Conservation (phyloP, 2,113 vertebrate genomes). For the Piprites chloris region DNA sequence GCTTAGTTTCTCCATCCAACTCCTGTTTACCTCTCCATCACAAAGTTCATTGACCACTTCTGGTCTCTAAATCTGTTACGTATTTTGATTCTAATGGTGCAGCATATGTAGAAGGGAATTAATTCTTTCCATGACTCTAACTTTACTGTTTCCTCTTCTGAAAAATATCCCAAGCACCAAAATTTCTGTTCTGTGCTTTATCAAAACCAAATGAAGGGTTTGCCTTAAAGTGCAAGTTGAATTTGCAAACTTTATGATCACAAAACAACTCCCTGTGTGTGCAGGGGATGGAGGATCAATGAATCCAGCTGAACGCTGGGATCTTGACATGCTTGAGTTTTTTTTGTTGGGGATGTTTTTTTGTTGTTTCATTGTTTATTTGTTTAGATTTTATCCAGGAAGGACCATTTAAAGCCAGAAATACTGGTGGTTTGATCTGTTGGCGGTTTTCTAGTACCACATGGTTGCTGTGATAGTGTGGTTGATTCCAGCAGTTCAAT, state of each 20-base stretch:
- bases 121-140: neutral
- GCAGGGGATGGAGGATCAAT: neutral
- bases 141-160: neutral
- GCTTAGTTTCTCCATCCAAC: neutral
- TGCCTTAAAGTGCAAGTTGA: neutral
- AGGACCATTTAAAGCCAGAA: neutral
- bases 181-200: neutral
- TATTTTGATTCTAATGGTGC: neutral
- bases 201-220: neutral
- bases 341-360: neutral
- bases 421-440: neutral
- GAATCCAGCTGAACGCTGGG: neutral
- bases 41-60: neutral
- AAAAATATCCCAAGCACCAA: neutral
- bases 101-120: neutral
- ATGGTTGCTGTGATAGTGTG: neutral
- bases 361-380: neutral
- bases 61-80: neutral
- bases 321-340: neutral
- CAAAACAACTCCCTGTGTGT: neutral
- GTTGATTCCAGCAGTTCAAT: neutral
- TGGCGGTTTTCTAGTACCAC: neutral
- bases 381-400: neutral
- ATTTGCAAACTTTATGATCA: neutral
- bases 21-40: neutral